These are phyloP conservation scores for Cartodere bifasciata DNA, from an alignment of 2,888 invertebrate genomes.

Conservation along the genomic window DNA sequence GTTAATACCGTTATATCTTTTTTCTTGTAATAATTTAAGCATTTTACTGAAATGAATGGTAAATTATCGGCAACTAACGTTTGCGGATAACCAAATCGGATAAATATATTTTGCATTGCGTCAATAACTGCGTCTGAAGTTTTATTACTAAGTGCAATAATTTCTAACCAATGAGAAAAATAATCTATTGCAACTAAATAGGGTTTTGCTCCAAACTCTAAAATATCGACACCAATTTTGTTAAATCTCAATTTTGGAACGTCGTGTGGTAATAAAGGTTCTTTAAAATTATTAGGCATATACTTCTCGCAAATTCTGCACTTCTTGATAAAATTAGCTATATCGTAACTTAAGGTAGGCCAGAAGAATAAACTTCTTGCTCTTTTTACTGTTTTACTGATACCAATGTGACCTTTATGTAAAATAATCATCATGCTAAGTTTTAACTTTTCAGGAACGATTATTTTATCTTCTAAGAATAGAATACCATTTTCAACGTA, in stretches of 20 bases:
- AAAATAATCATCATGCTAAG: conserved; percentile 11
- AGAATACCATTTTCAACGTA: conserved; percentile 14
- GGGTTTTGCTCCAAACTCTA: no score
- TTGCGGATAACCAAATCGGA: conserved; percentile 19
- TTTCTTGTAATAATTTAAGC: conserved; percentile 13
- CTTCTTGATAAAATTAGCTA: conserved; percentile 11
- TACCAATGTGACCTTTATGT: conserved; percentile 15
- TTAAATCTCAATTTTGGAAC: conserved; percentile 17
- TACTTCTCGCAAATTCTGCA: conserved; percentile 17
- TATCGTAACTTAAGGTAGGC: conserved; percentile 10
- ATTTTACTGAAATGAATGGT: conserved; percentile 16
- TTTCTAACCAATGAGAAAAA: conserved; percentile 18
- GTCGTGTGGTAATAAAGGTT: conserved; percentile 15
- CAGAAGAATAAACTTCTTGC: conserved; percentile 11
- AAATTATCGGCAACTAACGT: conserved; percentile 18
- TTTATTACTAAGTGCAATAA: conserved; percentile 14
- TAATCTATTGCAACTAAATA: conserved; percentile 17
- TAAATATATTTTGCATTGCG: conserved; percentile 16
- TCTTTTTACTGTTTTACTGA: conserved; percentile 9
- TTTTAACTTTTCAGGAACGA: conserved; percentile 7
- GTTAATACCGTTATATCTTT: conserved; percentile 15
- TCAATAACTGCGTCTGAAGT: conserved; percentile 17
- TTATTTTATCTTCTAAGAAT: conserved; percentile 14
- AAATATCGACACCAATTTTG: no score
- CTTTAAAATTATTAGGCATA: conserved; percentile 13